Percentiles rank a stretch among this genome's conserved stretches.
phyloP scores from a whole-genome alignment of 2,113 vertebrate species.

The Thryonomys swinderianus region DNA sequence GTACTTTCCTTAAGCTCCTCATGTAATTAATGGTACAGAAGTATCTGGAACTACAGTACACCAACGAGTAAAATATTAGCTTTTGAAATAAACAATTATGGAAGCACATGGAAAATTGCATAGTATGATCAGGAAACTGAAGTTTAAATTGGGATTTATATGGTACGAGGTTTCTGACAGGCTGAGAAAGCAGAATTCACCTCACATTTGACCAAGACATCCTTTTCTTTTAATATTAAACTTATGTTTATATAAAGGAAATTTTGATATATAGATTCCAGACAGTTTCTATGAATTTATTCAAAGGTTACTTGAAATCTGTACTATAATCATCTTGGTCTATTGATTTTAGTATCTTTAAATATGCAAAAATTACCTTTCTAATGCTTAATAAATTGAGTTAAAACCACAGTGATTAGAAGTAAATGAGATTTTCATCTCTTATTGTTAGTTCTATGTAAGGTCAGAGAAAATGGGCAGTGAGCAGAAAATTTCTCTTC shows the following conservation, averaged over 20 bases:
- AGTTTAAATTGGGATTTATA: neutral
- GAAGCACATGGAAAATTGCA: neutral
- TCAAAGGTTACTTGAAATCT: slow-evolving; percentile 43
- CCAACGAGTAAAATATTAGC: neutral
- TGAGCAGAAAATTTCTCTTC: slow-evolving; percentile 60
- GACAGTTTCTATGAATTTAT: slow-evolving; percentile 34
- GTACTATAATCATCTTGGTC: neutral
- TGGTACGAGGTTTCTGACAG: neutral
- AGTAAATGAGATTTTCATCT: slow-evolving; percentile 60
- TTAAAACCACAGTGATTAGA: slow-evolving; percentile 64
- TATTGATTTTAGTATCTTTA: slow-evolving; percentile 64
- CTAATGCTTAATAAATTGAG: slow-evolving; percentile 56
- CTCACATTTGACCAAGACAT: neutral
- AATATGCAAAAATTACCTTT: slow-evolving; percentile 68
- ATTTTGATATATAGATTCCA: neutral
- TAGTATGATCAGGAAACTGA: neutral
- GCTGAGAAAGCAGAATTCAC: neutral
- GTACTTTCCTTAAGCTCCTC: neutral
- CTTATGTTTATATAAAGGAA: slow-evolving; percentile 43
- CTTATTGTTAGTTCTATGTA: slow-evolving; percentile 57
- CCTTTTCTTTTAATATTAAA: slow-evolving; percentile 31
- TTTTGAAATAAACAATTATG: neutral
- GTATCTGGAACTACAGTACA: neutral
- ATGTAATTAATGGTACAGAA: neutral
- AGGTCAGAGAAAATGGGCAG: slow-evolving; percentile 55